Evolutionary conservation across 2,797 vertebrate genomes (phyloP).

Genomic region (Ispidina picta): DNA sequence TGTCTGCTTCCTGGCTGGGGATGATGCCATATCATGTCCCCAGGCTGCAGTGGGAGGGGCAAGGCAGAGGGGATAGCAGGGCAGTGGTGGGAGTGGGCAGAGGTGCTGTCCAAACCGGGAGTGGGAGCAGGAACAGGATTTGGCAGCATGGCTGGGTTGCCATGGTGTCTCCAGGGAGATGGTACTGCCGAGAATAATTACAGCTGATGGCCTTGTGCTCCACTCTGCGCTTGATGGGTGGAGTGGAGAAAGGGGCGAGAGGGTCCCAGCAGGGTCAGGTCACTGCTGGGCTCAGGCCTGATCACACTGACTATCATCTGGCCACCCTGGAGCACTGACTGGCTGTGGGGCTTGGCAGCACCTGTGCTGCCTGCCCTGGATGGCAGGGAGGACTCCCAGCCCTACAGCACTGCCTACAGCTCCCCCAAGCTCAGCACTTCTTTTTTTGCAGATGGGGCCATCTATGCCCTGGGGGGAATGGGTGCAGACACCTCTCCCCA

Average conservation of each 20-base stretch:
- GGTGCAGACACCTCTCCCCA: constrained; percentile 91
- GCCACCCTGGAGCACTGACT: too few relatives aligned
- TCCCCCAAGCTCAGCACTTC: neutral
- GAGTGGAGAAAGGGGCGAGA: neutral
- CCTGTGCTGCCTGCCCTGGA: too few relatives aligned
- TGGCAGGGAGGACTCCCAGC: too few relatives aligned
- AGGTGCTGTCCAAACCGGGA: neutral
- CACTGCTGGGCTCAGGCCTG: neutral
- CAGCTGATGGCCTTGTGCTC: constrained; percentile 77
- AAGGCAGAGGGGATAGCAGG: neutral
- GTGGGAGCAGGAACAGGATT: constrained; percentile 41
- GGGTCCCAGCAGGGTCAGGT: neutral
- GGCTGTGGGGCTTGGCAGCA: too few relatives aligned
- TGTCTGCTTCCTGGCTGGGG: neutral
- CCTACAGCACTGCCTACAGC: too few relatives aligned
- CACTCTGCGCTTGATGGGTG: neutral
- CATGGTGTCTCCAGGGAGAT: constrained; percentile 93
- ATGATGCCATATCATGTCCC: neutral
- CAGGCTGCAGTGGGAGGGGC: rapidly evolving
- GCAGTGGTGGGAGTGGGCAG: neutral
- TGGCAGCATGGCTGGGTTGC: constrained; percentile 85
- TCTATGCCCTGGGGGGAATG: constrained; percentile 95
- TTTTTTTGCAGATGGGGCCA: constrained; percentile 85
- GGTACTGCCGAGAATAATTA: constrained; percentile 85
- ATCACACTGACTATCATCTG: too few relatives aligned